Base-by-base conservation (phyloP, 1,140 invertebrate genomes). In the Rhopalosiphum maidis region DNA sequence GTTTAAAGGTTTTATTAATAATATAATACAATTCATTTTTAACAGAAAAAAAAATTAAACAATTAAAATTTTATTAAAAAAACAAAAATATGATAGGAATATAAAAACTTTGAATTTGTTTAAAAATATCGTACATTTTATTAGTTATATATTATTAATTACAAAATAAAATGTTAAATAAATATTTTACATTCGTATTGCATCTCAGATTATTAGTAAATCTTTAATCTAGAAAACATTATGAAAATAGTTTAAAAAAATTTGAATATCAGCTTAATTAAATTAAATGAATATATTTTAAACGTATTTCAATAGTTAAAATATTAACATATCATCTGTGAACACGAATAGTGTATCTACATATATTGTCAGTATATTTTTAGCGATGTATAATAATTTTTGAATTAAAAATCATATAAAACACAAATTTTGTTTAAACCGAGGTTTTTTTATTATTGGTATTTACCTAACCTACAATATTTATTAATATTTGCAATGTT, bases 261-360 rank as follows among this genome's bases (percentile, higher is more conserved):
- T n/a, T 11, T 4, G 0, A 0, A n/a, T 11, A 30, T 68, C 0
- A 68, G 4, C 4, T 68, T 11, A 15, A 11, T 3, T 15, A n/a
- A n/a, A 5, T 68, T 30, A 68, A 68, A 68, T 30, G 7, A 8
- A 68, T 11, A 60, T 4, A 11, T 60, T 60, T 60, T 30, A 60
- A 11, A 30, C 9, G 6, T 30, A 60, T 30, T 60, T 30, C 8
- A 60, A 60, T 25, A 60, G 9, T 60, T 30, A 11, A 30, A 11
- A 30, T 30, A 60, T 30, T 11, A 60, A 60, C 8, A 9, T 11
- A 11, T 41, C 2, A 41, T 2, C 41, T 41, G 41, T 30, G 55
- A 15, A 30, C 25, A 60, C 25, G 4, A 30, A 30, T 11, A 8
- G 9, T 60, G 9, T 11, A n/a, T n/a, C n/a, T n/a, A 6, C 25